phyloP scores from a whole-genome alignment of 2,888 invertebrate genomes.

The Choreutis nemorana region DNA sequence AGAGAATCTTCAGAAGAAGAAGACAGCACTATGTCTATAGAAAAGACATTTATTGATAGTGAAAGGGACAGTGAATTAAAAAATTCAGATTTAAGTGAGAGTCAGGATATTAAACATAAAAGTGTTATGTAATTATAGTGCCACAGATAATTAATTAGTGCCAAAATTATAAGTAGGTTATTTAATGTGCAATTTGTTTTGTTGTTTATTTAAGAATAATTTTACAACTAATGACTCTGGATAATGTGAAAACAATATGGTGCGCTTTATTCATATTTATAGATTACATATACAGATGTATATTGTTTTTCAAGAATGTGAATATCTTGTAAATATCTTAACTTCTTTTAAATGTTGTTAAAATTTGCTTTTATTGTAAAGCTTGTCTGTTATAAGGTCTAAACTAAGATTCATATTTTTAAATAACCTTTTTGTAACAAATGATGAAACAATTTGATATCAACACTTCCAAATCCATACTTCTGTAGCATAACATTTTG shows the following conservation, averaged over 20 bases:
- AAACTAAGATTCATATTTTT: slow-evolving; percentile 12
- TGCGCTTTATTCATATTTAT: slow-evolving; percentile 55
- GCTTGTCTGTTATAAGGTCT: slow-evolving; percentile 35
- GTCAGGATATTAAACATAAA: slow-evolving; percentile 49
- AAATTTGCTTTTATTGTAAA: slow-evolving; percentile 54
- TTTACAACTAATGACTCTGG: slow-evolving; percentile 25
- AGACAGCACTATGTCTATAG: slow-evolving; percentile 30
- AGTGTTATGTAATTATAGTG: slow-evolving; percentile 62
- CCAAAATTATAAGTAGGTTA: slow-evolving; percentile 67
- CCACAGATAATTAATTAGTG: slow-evolving; percentile 72
- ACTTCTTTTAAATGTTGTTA: slow-evolving; percentile 40
- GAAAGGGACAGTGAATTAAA: slow-evolving; percentile 58
- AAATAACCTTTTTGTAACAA: too few relatives aligned
- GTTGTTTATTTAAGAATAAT: slow-evolving; percentile 27
- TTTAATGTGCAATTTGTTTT: slow-evolving; percentile 63
- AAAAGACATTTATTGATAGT: slow-evolving; percentile 44
- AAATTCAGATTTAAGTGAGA: slow-evolving; percentile 46
- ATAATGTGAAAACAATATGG: slow-evolving; percentile 52
- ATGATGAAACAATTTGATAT: too few relatives aligned
- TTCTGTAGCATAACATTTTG: slow-evolving; percentile 12
- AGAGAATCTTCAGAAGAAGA: slow-evolving; percentile 67
- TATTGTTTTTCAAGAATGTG: slow-evolving; percentile 41
- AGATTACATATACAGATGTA: slow-evolving; percentile 30
- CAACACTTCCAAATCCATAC: too few relatives aligned
- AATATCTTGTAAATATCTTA: slow-evolving; percentile 52